Conservation (phyloP, 2,888 invertebrate species). For the Colostygia pectinataria region DNA sequence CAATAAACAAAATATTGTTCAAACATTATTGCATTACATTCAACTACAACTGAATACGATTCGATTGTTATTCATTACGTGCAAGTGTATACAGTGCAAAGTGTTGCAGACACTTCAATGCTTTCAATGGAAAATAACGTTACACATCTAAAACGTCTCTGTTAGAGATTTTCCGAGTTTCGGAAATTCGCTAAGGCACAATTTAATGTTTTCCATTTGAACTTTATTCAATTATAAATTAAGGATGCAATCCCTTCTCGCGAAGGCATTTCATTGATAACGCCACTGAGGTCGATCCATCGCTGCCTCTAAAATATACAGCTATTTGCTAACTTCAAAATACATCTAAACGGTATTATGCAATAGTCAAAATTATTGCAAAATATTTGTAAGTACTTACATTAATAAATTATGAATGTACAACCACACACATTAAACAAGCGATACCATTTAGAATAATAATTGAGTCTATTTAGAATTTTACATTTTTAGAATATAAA, state of each 20-base stretch:
- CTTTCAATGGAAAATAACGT: slow-evolving; percentile 39
- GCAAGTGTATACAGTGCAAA: slow-evolving; percentile 66
- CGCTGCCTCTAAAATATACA: slow-evolving; percentile 1
- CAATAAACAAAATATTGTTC: slow-evolving; percentile 71
- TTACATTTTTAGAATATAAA: too few relatives aligned
- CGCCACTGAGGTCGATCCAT: neutral
- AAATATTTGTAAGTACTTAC: slow-evolving; percentile 41
- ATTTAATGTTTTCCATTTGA: slow-evolving; percentile 78
- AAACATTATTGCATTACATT: slow-evolving; percentile 71
- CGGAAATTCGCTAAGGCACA: slow-evolving; percentile 79
- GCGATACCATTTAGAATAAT: slow-evolving; percentile 45
- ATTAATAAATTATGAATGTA: slow-evolving; percentile 40
- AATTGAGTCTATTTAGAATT: slow-evolving; percentile 43
- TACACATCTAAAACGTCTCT: slow-evolving; percentile 42
- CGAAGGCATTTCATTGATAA: slow-evolving; percentile 3
- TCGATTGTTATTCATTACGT: slow-evolving; percentile 39
- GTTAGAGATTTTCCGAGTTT: slow-evolving; percentile 52
- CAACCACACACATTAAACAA: slow-evolving; percentile 36
- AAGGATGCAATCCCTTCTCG: slow-evolving; percentile 62
- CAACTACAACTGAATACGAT: slow-evolving; percentile 61
- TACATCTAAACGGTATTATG: slow-evolving; percentile 38
- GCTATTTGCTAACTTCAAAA: slow-evolving; percentile 20
- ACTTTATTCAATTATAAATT: slow-evolving; percentile 75
- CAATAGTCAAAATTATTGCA: slow-evolving; percentile 43
- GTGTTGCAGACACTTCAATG: slow-evolving; percentile 48